Base-by-base conservation (phyloP, 2,113 vertebrate genomes). In the Fulica atra region DNA sequence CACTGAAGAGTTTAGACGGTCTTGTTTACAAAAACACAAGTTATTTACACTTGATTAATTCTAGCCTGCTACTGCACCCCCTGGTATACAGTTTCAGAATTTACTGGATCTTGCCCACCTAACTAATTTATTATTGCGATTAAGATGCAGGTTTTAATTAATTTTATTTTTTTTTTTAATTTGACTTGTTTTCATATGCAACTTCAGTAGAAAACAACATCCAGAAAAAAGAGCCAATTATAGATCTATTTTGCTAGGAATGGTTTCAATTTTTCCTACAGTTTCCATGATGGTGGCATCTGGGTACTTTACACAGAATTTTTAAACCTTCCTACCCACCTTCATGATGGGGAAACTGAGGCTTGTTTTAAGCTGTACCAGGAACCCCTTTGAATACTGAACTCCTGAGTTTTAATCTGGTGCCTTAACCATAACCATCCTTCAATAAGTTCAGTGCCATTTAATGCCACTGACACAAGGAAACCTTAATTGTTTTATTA, bases 371-470 rank as follows among this genome's bases (percentile, higher is more conserved):
- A 7, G 5, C 33, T 56, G 46, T 16, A 35, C 38, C 54, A 66
- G 40, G 36, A 15, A n/a, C 10, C 6, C 28, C n/a, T 66, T 46
- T 44, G 35, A 50, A 15, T 29, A 54, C 38, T 57, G 51, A 91
- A 60, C 38, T 76, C 48, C 61, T 59, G 19, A 38, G 20, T 65
- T 94, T 88, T 53, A 76, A 13, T n/a, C 31, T 35, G 3, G 15
- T 94, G 95, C 96, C 96, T 97, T 96, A 84, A 72, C 61, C 61
- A 74, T 68, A 65, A 83, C 38, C 24, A 35, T 28, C 31, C 40
- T 83, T 81, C 76, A 48, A 6, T 65, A 54, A 81, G 10, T 19
- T 65, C 53, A 53, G 92, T 96, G 92, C 88, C 96, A 81, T 90
- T 88, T 92, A 83, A 59, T 9, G 16, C 36, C 48, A 78, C 17